Percentiles rank a stretch among this genome's conserved stretches.
These are phyloP conservation scores for Geotrypetes seraphini DNA, from an alignment of 2,797 vertebrate species.

Conservation along the genomic window DNA sequence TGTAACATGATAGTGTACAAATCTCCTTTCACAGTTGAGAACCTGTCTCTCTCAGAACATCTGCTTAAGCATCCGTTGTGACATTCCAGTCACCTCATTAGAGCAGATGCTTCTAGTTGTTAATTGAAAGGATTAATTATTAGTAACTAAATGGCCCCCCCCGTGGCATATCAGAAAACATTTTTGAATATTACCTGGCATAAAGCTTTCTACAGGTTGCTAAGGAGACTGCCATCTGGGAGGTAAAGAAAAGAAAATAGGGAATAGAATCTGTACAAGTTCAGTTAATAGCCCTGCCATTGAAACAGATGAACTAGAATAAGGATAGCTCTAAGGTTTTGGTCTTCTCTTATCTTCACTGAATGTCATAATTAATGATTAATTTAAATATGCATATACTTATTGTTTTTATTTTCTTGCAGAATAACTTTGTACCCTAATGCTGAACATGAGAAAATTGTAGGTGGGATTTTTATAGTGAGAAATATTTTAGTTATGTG, in stretches of 20 bases:
- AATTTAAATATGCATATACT: no score
- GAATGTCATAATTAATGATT: no score
- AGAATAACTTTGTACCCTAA: no score
- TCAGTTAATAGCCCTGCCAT: neutral
- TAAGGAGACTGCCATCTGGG: slow-evolving; percentile 31
- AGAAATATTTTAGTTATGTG: no score
- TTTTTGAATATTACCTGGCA: slow-evolving; percentile 13
- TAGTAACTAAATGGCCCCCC: slow-evolving; percentile 54
- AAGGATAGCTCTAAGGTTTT: neutral
- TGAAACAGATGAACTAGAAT: neutral
- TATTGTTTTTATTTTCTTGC: no score
- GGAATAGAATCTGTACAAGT: neutral
- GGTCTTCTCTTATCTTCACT: no score
- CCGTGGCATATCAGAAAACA: slow-evolving; percentile 51
- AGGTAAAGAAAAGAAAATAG: slow-evolving; percentile 1
- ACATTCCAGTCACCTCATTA: neutral
- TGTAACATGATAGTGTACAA: no score
- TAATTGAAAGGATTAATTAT: slow-evolving; percentile 64
- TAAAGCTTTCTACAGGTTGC: slow-evolving; percentile 37
- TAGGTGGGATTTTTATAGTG: no score
- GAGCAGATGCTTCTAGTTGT: slow-evolving; percentile 21
- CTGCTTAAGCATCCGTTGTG: slow-evolving; percentile 21
- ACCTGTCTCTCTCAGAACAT: slow-evolving; percentile 39
- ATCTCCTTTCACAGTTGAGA: slow-evolving; percentile 54
- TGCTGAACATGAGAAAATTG: no score